phyloP scores from a whole-genome alignment of 2,797 vertebrate species.

The Pristis pectinata region DNA sequence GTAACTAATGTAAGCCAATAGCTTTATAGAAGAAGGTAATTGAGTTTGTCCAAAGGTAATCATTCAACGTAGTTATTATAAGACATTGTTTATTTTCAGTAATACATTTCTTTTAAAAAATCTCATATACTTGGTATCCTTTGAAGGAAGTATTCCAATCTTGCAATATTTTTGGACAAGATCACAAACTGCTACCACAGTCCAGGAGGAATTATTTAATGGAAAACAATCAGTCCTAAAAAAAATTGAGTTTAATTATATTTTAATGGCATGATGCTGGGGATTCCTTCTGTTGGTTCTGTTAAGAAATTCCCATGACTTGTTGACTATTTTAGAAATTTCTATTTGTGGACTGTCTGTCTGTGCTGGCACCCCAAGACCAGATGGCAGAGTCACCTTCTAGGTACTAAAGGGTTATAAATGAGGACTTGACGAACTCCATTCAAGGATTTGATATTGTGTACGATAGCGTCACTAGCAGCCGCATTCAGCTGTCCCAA shows the following conservation, averaged over 20 bases:
- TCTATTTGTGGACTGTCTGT: conserved; percentile 12
- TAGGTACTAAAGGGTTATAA: conserved; percentile 6
- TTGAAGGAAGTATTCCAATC: background rate
- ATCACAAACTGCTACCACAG: background rate
- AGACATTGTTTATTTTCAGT: background rate
- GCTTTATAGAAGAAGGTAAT: background rate
- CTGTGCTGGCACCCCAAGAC: conserved; percentile 5
- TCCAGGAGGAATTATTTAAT: background rate
- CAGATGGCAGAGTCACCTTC: conserved; percentile 29
- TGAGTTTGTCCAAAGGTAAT: background rate
- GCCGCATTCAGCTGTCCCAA: background rate
- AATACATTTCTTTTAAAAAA: background rate
- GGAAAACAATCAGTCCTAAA: background rate
- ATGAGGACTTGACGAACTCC: conserved; percentile 19
- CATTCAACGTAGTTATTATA: background rate
- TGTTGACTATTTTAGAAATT: conserved; percentile 4
- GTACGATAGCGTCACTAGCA: background rate
- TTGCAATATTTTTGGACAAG: background rate
- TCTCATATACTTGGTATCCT: background rate
- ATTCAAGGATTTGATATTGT: background rate
- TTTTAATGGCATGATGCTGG: background rate
- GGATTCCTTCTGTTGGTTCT: conserved; percentile 17
- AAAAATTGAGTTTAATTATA: background rate
- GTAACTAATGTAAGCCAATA: background rate
- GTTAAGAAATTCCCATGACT: conserved; percentile 35